Conservation (phyloP, 2,888 invertebrate species). For the Hoplodrina blanda region DNA sequence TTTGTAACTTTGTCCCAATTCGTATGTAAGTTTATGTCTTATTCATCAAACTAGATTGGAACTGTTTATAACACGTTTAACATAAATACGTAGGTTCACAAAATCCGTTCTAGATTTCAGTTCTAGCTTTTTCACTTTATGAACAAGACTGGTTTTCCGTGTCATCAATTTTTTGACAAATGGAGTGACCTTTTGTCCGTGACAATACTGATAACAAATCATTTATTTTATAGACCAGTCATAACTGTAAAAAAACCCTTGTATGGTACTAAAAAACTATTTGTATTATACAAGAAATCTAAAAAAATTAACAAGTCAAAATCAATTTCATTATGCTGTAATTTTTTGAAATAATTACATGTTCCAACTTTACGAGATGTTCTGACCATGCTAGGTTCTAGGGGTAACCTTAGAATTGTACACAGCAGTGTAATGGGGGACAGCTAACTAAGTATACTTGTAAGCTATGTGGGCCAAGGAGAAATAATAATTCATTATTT, state of each 20-base stretch:
- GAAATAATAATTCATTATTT: neutral
- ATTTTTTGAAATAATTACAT: neutral
- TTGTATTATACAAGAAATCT: neutral
- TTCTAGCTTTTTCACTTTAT: constrained; percentile 1
- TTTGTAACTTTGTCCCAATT: constrained; percentile 27
- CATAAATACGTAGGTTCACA: neutral
- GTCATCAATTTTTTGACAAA: constrained; percentile 37
- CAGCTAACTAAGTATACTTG: neutral
- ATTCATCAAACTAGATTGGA: constrained; percentile 19
- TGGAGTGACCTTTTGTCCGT: constrained; percentile 15
- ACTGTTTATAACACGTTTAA: neutral
- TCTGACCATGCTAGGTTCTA: too few species aligned
- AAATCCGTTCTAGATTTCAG: constrained; percentile 10
- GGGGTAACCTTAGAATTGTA: too few species aligned
- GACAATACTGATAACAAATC: constrained; percentile 22
- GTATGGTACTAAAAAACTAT: neutral
- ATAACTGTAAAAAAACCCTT: constrained; percentile 3
- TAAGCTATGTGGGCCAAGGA: constrained; percentile 6
- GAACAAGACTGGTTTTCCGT: constrained; percentile 16
- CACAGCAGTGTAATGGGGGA: too few species aligned
- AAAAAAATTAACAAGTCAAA: too few species aligned
- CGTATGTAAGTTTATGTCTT: constrained; percentile 19
- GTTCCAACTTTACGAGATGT: neutral
- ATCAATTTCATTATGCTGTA: too few species aligned
- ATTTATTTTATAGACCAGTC: constrained; percentile 21